phyloP scores from a whole-genome alignment of 2,113 vertebrate genomes.

The Pelmatolapia mariae region DNA sequence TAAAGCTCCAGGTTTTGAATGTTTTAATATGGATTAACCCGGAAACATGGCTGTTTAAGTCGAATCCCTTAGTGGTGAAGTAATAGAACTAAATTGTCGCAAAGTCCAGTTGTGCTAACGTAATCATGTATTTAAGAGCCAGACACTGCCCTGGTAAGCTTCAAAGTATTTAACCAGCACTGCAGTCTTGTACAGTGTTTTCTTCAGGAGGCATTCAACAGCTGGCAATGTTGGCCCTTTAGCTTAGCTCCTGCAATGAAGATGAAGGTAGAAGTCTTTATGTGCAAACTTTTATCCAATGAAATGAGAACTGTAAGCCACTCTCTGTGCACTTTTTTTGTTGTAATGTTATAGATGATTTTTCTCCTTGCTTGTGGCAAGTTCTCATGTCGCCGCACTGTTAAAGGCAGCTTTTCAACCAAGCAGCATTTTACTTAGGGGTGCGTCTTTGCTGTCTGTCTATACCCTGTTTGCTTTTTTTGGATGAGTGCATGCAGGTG shows the following conservation, averaged over 20 bases:
- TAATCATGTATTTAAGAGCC: background rate
- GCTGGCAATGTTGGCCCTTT: background rate
- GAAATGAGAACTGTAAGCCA: background rate
- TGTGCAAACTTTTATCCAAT: background rate
- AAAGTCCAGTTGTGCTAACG: background rate
- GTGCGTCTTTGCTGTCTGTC: background rate
- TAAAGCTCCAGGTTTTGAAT: background rate
- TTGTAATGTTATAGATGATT: background rate
- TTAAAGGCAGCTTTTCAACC: background rate
- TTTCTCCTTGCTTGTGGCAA: background rate
- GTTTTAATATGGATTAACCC: background rate
- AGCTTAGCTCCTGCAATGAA: background rate
- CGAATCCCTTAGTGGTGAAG: background rate
- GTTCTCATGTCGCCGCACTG: background rate
- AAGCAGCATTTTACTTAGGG: background rate
- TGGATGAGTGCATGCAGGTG: background rate
- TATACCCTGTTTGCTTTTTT: background rate
- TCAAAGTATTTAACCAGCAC: background rate
- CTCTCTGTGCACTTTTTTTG: background rate
- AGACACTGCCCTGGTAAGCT: background rate
- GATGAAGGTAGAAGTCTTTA: background rate
- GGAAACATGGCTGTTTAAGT: background rate
- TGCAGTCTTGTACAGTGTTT: background rate
- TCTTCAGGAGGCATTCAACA: background rate
- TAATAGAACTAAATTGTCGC: background rate